Conservation (phyloP, 2,888 invertebrate genomes). For the Drosophila testacea region DNA sequence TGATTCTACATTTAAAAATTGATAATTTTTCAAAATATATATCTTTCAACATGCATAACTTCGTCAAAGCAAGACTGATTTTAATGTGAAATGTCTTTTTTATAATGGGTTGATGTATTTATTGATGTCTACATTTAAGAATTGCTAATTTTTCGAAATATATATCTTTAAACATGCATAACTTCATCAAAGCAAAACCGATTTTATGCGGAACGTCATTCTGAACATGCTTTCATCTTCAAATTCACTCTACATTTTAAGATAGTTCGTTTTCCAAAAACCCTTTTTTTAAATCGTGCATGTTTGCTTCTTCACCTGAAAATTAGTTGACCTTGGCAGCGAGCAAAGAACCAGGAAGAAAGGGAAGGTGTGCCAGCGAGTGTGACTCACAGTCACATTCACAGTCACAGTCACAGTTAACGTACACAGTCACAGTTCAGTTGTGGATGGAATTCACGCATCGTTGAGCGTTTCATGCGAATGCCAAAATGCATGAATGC, state of each 20-base stretch:
- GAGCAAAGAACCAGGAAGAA: conserved; percentile 4
- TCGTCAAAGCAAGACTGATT: too few species aligned
- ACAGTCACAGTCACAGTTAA: conserved; percentile 31
- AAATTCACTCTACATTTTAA: too few species aligned
- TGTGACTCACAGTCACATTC: conserved; percentile 14
- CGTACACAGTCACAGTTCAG: conserved; percentile 41
- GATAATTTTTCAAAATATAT: not conserved
- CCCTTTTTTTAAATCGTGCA: too few species aligned
- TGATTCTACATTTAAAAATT: not conserved
- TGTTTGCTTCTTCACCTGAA: not conserved
- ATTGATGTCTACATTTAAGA: too few species aligned
- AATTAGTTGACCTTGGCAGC: conserved; percentile 10
- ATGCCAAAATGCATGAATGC: conserved; percentile 54
- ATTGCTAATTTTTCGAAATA: too few species aligned
- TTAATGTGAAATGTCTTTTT: too few species aligned
- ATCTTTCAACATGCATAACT: not conserved
- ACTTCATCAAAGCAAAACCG: too few species aligned
- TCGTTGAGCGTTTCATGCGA: conserved; percentile 64
- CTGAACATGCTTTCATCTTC: too few species aligned
- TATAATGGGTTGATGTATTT: too few species aligned
- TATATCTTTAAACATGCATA: too few species aligned
- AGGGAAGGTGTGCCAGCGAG: not conserved
- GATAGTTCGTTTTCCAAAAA: too few species aligned
- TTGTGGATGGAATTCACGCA: conserved; percentile 53
- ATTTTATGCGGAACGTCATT: too few species aligned